These are phyloP conservation scores for Heliornis fulica DNA, from an alignment of 2,113 vertebrate genomes.

Conservation along the genomic window DNA sequence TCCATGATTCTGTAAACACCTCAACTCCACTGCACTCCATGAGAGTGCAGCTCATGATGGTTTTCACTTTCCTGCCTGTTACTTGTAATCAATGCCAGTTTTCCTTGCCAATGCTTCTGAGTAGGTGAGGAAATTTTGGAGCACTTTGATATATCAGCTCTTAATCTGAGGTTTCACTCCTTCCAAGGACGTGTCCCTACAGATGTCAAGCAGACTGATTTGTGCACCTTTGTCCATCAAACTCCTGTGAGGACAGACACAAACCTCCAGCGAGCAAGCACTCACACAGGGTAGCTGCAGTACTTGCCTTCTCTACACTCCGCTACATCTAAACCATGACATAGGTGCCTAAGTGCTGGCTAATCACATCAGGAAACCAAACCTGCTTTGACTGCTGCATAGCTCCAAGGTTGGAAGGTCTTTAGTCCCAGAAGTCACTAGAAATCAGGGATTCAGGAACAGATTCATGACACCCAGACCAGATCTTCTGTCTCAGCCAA, in stretches of 20 bases:
- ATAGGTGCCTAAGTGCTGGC: background rate
- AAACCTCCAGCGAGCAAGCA: fast-evolving
- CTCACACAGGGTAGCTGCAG: background rate
- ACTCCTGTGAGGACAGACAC: background rate
- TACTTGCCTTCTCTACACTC: background rate
- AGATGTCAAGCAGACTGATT: background rate
- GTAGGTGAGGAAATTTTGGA: background rate
- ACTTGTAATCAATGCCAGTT: background rate
- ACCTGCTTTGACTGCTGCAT: background rate
- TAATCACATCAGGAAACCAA: background rate
- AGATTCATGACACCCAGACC: background rate
- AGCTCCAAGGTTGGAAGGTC: background rate
- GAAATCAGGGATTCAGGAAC: background rate
- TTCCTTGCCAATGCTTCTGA: background rate
- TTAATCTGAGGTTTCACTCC: background rate
- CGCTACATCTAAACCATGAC: background rate
- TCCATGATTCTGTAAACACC: background rate
- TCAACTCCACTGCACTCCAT: background rate
- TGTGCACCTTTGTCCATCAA: background rate
- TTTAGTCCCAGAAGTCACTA: background rate
- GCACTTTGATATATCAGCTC: background rate
- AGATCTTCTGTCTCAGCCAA: background rate
- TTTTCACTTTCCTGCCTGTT: background rate
- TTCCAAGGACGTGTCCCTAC: background rate
- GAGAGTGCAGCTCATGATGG: background rate